Evolutionary conservation across 2,797 vertebrate genomes (phyloP).

Genomic region (Lagodon rhomboides): DNA sequence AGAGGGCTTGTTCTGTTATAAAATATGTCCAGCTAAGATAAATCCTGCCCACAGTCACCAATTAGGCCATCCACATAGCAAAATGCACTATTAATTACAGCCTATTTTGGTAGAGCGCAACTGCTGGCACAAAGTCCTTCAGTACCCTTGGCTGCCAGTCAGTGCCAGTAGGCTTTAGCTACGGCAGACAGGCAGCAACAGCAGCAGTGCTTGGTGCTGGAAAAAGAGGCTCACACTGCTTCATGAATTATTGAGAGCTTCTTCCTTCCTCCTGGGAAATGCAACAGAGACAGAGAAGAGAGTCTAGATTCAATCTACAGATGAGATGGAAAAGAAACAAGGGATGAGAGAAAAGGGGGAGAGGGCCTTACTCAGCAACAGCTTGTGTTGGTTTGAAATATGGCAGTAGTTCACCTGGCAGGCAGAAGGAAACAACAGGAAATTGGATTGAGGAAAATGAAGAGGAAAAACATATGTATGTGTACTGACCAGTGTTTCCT

Average conservation of each 20-base stretch:
- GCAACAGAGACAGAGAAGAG: slow-evolving; percentile 38
- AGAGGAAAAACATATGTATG: neutral
- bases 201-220: slow-evolving; percentile 18
- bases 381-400: neutral
- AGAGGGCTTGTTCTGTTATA: slow-evolving; percentile 12
- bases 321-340: slow-evolving; percentile 43
- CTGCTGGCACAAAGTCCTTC: slow-evolving; percentile 15
- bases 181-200: slow-evolving; percentile 8
- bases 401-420: neutral
- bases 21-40: slow-evolving; percentile 2
- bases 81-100: slow-evolving; percentile 5
- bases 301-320: slow-evolving; percentile 64
- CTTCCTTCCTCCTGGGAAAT: slow-evolving; percentile 59
- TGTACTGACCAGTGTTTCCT: neutral
- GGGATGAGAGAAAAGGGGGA: slow-evolving; percentile 5
- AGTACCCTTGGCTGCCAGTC: slow-evolving; percentile 26
- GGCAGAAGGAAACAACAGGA: slow-evolving; percentile 1
- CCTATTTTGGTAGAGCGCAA: slow-evolving; percentile 14
- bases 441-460: slow-evolving; percentile 10
- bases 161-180: slow-evolving; percentile 5
- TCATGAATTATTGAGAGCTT: slow-evolving; percentile 73
- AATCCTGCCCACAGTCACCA: slow-evolving; percentile 19
- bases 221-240: slow-evolving; percentile 49
- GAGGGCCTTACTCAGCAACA: neutral
- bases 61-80: slow-evolving; percentile 7